Evolutionary conservation across 2,113 vertebrate species (phyloP).

Genomic region (Oncorhynchus gorbuscha): DNA sequence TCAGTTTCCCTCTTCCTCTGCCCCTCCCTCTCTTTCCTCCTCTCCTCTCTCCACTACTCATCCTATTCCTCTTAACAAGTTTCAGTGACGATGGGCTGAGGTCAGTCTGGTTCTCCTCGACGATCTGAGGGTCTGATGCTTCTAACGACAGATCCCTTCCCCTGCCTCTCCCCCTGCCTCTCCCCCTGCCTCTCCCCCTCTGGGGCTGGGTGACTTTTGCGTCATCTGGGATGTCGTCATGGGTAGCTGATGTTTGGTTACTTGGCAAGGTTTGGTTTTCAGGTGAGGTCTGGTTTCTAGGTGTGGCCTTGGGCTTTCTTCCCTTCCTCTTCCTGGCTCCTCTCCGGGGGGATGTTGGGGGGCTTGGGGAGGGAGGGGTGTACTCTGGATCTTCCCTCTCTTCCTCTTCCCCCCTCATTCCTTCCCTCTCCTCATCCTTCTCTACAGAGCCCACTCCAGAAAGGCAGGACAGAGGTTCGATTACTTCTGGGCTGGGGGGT

Average conservation of each 20-base stretch:
- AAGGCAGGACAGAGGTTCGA: too few species aligned
- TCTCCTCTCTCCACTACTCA: background rate
- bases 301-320: background rate
- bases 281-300: background rate
- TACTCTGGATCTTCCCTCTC: background rate
- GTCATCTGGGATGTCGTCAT: background rate
- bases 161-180: background rate
- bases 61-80: background rate
- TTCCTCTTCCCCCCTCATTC: background rate
- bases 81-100: too few species aligned
- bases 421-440: background rate
- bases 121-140: background rate
- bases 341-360: background rate
- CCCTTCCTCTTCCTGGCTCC: background rate
- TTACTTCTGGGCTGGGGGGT: background rate
- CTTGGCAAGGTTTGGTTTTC: too few species aligned
- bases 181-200: background rate
- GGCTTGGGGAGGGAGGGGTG: background rate
- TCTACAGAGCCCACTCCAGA: background rate
- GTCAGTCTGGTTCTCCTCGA: background rate
- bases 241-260: too few species aligned
- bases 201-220: background rate
- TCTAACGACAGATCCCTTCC: background rate
- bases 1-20: slow-evolving; percentile 1
- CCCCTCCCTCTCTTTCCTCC: background rate